Evolutionary conservation across 2,888 invertebrate species (phyloP), one percentile per base, ranked within the genome.

Genomic region (Cantharis rufa): DNA sequence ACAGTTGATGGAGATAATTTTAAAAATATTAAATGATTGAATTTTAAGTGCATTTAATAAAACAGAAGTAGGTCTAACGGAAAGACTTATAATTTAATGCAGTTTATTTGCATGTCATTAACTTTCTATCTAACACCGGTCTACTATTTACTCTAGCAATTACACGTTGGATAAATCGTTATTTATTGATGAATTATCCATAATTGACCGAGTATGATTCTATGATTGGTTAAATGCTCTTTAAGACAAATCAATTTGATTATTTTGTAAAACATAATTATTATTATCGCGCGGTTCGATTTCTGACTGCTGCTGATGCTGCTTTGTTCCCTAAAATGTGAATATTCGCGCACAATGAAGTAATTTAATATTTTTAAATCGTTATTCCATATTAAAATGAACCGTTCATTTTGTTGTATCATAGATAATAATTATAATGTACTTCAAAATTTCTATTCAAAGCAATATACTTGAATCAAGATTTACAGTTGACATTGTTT

Each of bases 51-150:
- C 71, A 18, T 71, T 62, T 69, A 77, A 77, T 74, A 77, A 77
- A 77, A 70, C 71, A 74, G 77, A 81, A 81, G 82, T 82, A 82
- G 82, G 82, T 81, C 81, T 81, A 82, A 81, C 81, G 82, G 82
- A 82, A 80, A 81, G 80, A 71, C 70, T 69, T 79, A 81, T 80
- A 81, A 82, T 81, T 82, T 72, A 78, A 78, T 76, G 78, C 76
- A 74, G 69, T 78, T 81, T 82, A 82, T 82, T 80, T 81, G 82
- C 82, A 81, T 81, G 80, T 80, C 80, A 80, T 81, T 82, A 81
- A 81, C 82, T 82, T 82, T 82, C 82, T 82, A 82, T 76, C 78
- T 80, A 78, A 72, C 76, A 79, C 78, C 74, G 64, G 72, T 74
- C 71, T 73, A 78, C 76, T 81, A 82, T 82, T 82, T 80, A 80